Conservation (phyloP, 2,888 invertebrate genomes). For the Chrysodeixis includens region DNA sequence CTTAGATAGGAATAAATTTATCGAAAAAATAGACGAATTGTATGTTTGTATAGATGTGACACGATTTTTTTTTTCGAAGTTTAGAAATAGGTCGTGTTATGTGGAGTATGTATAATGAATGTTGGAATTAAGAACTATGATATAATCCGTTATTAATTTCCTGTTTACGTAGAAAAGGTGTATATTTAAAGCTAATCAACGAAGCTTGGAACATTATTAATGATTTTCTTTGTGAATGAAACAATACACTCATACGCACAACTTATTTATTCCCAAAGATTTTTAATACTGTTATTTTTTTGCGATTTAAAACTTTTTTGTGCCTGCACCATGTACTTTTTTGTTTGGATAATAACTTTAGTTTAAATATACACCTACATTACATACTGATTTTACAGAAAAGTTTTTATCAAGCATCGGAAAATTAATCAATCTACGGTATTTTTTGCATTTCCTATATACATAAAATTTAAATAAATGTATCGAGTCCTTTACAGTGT, state of each 20-base stretch:
- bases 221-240: too few species aligned
- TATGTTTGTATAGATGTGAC: slow-evolving; percentile 60
- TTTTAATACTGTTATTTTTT: too few species aligned
- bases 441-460: slow-evolving; percentile 41
- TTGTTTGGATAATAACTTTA: too few species aligned
- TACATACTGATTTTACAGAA: slow-evolving; percentile 3
- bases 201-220: neutral
- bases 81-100: slow-evolving; percentile 52
- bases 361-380: too few species aligned
- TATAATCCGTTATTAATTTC: slow-evolving; percentile 15
- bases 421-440: slow-evolving; percentile 15
- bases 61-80: slow-evolving; percentile 48
- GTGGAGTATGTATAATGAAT: slow-evolving; percentile 34
- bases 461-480: slow-evolving; percentile 30
- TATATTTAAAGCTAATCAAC: slow-evolving; percentile 5
- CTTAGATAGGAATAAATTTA: slow-evolving; percentile 69
- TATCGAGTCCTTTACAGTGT: slow-evolving; percentile 35
- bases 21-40: slow-evolving; percentile 64
- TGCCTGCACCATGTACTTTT: too few species aligned
- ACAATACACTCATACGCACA: too few species aligned
- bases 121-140: slow-evolving; percentile 30
- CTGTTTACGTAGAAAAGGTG: slow-evolving; percentile 8
- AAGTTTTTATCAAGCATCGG: slow-evolving; percentile 19
- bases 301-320: too few species aligned
- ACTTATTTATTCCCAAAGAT: too few species aligned